phyloP scores from a whole-genome alignment of 2,888 invertebrate species.

The Agrotis clavis region DNA sequence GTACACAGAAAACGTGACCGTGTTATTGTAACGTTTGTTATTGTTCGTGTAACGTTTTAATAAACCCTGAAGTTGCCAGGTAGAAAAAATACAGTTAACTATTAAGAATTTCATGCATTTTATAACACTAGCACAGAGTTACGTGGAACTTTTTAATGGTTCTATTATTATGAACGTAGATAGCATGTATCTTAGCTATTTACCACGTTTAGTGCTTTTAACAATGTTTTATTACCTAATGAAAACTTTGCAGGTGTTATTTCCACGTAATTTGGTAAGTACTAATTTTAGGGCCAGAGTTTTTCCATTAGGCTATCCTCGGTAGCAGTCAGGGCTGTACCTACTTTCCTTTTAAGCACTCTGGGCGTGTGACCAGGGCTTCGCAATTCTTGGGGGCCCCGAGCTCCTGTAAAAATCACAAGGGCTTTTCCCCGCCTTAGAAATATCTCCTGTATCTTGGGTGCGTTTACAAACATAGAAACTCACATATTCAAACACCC shows the following conservation, averaged over 20 bases:
- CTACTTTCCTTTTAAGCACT: too few species aligned
- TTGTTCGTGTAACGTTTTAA: too few species aligned
- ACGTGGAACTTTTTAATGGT: constrained; percentile 58
- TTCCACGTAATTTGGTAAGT: background rate
- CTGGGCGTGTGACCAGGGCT: too few species aligned
- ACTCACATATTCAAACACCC: background rate
- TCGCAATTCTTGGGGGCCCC: too few species aligned
- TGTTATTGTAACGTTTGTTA: background rate
- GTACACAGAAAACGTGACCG: constrained; percentile 27
- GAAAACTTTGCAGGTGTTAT: background rate
- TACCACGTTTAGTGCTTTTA: constrained; percentile 9
- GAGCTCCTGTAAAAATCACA: too few species aligned
- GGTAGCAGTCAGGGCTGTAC: too few species aligned
- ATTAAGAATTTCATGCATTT: constrained; percentile 74
- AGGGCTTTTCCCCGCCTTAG: background rate
- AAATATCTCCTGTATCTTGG: background rate
- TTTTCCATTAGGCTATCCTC: too few species aligned
- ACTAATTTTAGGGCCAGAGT: background rate
- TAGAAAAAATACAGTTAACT: constrained; percentile 55
- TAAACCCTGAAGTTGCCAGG: constrained; percentile 16
- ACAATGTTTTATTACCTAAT: constrained; percentile 15
- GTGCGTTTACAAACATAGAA: background rate
- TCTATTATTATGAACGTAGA: constrained; percentile 10
- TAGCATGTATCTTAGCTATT: constrained; percentile 14
- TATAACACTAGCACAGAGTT: constrained; percentile 52